Evolutionary conservation across 2,888 invertebrate genomes (phyloP).

Genomic region (Mylabris sibirica): DNA sequence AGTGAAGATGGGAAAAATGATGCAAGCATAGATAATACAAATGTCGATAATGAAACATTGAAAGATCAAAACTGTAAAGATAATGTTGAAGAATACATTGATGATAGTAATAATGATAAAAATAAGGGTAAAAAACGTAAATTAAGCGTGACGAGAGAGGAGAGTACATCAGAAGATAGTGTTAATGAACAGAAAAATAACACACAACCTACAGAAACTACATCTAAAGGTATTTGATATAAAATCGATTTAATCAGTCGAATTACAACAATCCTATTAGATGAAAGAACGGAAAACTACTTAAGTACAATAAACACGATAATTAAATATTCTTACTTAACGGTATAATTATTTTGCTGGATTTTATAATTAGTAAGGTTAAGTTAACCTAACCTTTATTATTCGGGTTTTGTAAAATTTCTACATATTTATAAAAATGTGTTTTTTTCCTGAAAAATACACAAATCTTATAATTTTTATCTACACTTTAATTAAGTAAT

Average conservation of each 20-base stretch:
- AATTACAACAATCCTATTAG: no score
- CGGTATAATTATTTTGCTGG: not conserved
- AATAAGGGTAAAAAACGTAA: conserved; percentile 17
- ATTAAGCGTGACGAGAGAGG: conserved; percentile 26
- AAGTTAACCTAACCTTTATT: conserved; percentile 6
- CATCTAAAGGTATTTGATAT: not conserved
- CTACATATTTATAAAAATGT: not conserved
- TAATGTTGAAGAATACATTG: conserved; percentile 20
- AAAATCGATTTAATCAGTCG: not conserved
- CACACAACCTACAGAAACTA: not conserved
- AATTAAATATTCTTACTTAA: not conserved
- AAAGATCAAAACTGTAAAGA: conserved; percentile 30
- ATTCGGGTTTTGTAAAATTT: not conserved
- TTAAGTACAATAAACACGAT: no score
- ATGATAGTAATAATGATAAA: conserved; percentile 15
- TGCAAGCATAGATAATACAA: not conserved
- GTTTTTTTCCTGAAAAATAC: not conserved
- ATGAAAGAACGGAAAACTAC: no score
- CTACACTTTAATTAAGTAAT: not conserved
- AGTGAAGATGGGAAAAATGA: not conserved
- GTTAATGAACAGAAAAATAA: conserved; percentile 11
- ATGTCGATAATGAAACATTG: conserved; percentile 14
- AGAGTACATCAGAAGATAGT: conserved; percentile 38
- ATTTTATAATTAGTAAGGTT: not conserved
- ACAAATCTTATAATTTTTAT: not conserved